These are phyloP conservation scores for Triplophysa dalaica DNA, from an alignment of 2,113 vertebrate genomes.

Conservation along the genomic window DNA sequence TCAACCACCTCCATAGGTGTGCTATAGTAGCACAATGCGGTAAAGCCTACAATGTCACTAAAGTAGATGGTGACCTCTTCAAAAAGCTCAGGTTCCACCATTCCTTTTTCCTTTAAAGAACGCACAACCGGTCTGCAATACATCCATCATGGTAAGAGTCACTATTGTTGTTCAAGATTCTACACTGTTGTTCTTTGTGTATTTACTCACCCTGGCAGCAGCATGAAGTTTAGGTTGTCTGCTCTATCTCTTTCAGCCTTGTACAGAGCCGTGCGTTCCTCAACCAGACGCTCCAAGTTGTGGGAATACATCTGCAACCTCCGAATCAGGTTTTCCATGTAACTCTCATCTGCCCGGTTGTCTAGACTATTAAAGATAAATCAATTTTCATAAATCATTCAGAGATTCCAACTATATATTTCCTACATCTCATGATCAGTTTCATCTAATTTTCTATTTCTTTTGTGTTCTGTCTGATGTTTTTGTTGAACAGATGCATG, in stretches of 20 bases:
- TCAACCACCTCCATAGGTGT: slow-evolving; percentile 98
- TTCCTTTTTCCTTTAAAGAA: slow-evolving; percentile 90
- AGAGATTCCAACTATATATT: background rate
- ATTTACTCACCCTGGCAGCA: slow-evolving; percentile 84
- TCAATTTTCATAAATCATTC: too few species aligned
- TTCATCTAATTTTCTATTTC: background rate
- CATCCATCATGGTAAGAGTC: background rate
- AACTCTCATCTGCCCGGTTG: slow-evolving; percentile 88
- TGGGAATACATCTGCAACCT: slow-evolving; percentile 93
- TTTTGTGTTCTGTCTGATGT: background rate
- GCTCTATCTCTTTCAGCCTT: slow-evolving; percentile 94
- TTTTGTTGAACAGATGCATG: background rate
- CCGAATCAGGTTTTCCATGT: slow-evolving; percentile 95
- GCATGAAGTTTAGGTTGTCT: slow-evolving; percentile 91
- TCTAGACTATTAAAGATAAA: slow-evolving; percentile 77
- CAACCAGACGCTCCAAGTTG: slow-evolving; percentile 93
- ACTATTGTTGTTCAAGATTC: too few species aligned
- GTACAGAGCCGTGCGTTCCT: slow-evolving; percentile 91
- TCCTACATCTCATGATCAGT: too few species aligned
- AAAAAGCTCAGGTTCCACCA: slow-evolving; percentile 91
- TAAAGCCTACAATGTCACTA: slow-evolving; percentile 98
- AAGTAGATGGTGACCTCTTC: slow-evolving; percentile 97
- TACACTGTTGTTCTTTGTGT: background rate
- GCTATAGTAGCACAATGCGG: slow-evolving; percentile 96
- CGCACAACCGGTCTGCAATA: slow-evolving; percentile 86